These are phyloP conservation scores for Allolobophora icterica DNA, from an alignment of 2,888 invertebrate genomes.

Conservation along the genomic window DNA sequence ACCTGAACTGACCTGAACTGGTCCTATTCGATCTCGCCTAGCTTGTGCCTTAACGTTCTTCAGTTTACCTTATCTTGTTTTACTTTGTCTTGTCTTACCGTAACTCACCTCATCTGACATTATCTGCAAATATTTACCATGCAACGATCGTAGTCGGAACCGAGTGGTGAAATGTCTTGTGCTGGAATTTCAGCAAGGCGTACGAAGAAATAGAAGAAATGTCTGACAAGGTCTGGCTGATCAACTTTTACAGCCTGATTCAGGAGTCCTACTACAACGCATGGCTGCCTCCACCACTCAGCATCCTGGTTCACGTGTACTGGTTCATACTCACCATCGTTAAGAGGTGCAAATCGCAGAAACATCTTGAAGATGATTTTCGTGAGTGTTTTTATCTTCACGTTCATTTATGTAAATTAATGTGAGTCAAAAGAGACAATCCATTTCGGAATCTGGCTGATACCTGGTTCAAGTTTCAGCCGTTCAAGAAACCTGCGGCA, in stretches of 20 bases:
- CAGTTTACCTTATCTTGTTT: no score
- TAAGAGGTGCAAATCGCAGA: neutral
- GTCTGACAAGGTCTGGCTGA: constrained; percentile 42
- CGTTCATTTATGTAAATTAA: neutral
- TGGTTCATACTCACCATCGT: neutral
- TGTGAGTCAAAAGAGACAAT: neutral
- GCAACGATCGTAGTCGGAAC: neutral
- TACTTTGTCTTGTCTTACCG: neutral
- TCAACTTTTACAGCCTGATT: constrained; percentile 43
- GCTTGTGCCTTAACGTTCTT: no score
- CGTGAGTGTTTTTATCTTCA: neutral
- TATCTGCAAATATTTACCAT: neutral
- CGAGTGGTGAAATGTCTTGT: neutral
- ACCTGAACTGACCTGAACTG: no score
- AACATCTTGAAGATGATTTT: neutral
- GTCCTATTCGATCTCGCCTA: no score
- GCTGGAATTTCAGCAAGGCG: constrained; percentile 35
- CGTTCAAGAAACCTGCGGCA: no score
- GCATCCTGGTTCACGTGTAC: constrained; percentile 38
- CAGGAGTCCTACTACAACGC: constrained; percentile 42
- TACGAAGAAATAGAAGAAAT: constrained; percentile 38
- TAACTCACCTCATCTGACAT: no score
- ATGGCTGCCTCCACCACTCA: constrained; percentile 46
- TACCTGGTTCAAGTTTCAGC: neutral
- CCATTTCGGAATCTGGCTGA: neutral